Conservation (phyloP, 2,888 invertebrate genomes). For the Diplazon laetatorius region DNA sequence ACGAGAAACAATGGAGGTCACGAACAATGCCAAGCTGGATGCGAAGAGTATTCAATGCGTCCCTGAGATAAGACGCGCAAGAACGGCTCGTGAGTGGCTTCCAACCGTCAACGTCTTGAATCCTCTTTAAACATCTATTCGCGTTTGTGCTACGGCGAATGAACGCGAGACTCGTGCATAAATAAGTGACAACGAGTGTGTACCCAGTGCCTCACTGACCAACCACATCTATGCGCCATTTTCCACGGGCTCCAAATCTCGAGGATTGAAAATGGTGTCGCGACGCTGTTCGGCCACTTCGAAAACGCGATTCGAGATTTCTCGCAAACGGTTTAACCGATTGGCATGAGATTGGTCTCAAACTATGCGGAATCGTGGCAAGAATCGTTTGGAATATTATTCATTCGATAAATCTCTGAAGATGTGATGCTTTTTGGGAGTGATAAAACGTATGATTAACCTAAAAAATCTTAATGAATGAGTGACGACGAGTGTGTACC, state of each 20-base stretch:
- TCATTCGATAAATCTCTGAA: too few relatives aligned
- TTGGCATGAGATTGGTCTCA: too few relatives aligned
- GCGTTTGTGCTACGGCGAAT: constrained; percentile 7
- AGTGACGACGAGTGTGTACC: constrained; percentile 27
- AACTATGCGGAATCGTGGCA: too few relatives aligned
- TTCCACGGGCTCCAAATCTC: constrained; percentile 15
- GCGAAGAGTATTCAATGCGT: constrained; percentile 28
- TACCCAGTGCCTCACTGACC: constrained; percentile 32
- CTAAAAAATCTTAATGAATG: too few relatives aligned
- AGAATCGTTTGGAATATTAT: too few relatives aligned
- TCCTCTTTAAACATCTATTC: constrained; percentile 19
- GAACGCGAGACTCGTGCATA: constrained; percentile 35
- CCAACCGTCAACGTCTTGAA: constrained; percentile 38
- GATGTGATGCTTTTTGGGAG: too few relatives aligned
- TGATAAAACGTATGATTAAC: too few relatives aligned
- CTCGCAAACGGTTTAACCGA: too few relatives aligned
- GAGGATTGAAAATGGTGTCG: too few relatives aligned
- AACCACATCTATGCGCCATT: constrained; percentile 38
- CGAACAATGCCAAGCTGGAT: constrained; percentile 22
- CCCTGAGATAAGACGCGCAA: constrained; percentile 30
- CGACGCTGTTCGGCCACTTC: too few relatives aligned
- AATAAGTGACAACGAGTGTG: constrained; percentile 42
- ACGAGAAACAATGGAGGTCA: constrained; percentile 18
- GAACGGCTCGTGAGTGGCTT: constrained; percentile 43
- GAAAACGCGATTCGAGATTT: too few relatives aligned